Evolutionary conservation across 2,888 invertebrate species (phyloP), one percentile per base, ranked within the genome.

Genomic region (Drosophila infuscata): DNA sequence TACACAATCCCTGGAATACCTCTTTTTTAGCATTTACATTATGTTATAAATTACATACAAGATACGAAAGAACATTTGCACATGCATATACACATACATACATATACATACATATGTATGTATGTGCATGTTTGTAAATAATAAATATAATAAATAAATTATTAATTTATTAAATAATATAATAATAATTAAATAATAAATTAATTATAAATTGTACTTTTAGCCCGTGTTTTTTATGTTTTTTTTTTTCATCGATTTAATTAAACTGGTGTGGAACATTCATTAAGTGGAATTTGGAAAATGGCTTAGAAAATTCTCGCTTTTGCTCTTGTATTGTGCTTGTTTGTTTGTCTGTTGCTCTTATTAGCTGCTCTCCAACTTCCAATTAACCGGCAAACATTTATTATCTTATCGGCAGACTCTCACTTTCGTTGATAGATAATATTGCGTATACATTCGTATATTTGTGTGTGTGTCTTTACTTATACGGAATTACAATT

Each of bases 381-480:
- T 12, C 25, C 32, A 36, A 32, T 20, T 33, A n/a, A 30, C 15
- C 20, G 53, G 17, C 12, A 59, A 52, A 36, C 35, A 17, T 46
- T 29, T 49, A 46, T 32, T 52, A 57, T 70, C 58, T 61, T 59
- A 62, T 46, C 29, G 43, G 38, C 43, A 25, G 53, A 79, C 85
- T 83, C 74, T 85, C 79, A 61, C 81, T 83, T 85, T 83, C 75
- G 58, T 43, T 64, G 56, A 36, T 57, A 75, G 57, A 76, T 81
- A 81, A 79, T 64, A 20, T 32, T 63, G 69, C 57, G 59, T 71
- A 69, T 64, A 35, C 17, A 32, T 38, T 36, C 2, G 32, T 17
- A 8, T 57, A 41, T 9, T 54, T 38, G 60, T 15, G 9, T 51
- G 67, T 52, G 38, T 67, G 35, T 20, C 25, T 54, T 59, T 20